Evolutionary conservation across 2,888 invertebrate genomes (phyloP).

Genomic region (Suillia variegata): DNA sequence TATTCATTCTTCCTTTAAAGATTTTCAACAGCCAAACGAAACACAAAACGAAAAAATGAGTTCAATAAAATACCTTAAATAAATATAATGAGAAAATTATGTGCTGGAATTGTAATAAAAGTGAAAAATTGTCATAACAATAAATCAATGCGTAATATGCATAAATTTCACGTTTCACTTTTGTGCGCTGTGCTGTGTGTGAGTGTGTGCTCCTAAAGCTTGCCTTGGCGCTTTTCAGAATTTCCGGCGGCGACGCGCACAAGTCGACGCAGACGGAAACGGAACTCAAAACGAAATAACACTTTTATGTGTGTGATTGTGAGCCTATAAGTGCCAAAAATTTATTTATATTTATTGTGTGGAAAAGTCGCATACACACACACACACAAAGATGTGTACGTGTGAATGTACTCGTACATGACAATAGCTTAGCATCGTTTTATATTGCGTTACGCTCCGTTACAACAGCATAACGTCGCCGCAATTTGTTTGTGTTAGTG

Average conservation of each 20-base stretch:
- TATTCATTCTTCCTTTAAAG: too few species aligned
- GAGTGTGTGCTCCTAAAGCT: neutral
- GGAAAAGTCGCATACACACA: neutral
- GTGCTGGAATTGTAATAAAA: constrained; percentile 8
- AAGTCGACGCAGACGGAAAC: too few species aligned
- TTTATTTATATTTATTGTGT: constrained; percentile 24
- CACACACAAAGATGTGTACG: neutral
- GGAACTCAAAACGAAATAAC: constrained; percentile 14
- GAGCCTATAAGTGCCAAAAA: constrained; percentile 24
- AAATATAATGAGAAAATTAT: too few species aligned
- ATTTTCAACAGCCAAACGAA: too few species aligned
- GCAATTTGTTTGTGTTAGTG: too few species aligned
- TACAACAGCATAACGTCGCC: too few species aligned
- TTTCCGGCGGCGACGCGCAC: constrained; percentile 5
- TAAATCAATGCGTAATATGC: constrained; percentile 19
- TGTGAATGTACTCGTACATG: constrained; percentile 9
- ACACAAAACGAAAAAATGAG: too few species aligned
- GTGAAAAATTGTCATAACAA: constrained; percentile 13
- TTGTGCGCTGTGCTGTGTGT: neutral
- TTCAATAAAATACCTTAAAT: too few species aligned
- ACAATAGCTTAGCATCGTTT: constrained; percentile 9
- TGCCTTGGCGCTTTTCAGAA: constrained; percentile 4
- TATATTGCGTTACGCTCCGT: neutral
- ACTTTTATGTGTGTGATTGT: constrained; percentile 18
- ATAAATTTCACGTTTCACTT: constrained; percentile 6